Evolutionary conservation across 2,113 vertebrate species (phyloP).

Genomic region (Entelurus aequoreus): DNA sequence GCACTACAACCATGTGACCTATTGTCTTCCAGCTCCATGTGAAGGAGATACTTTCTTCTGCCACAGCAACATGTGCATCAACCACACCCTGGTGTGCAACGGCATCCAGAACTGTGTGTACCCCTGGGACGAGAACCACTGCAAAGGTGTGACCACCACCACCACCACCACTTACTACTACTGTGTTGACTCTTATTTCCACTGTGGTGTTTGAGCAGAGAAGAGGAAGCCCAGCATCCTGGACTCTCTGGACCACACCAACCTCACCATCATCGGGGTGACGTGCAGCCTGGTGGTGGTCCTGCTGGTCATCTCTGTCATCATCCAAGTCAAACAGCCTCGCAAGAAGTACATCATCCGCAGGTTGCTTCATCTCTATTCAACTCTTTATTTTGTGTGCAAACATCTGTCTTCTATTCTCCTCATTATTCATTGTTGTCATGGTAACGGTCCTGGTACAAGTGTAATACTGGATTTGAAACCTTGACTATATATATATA

Average conservation of each 20-base stretch:
- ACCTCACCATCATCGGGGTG: constrained; percentile 89
- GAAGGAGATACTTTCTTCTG: constrained; percentile 88
- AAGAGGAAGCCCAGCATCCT: constrained; percentile 89
- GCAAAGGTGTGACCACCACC: constrained; percentile 77
- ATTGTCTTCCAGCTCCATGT: constrained; percentile 81
- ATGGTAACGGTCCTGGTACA: no score
- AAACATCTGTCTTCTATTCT: no score
- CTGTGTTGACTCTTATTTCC: background rate
- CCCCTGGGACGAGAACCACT: constrained; percentile 98
- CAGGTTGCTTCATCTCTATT: constrained; percentile 47
- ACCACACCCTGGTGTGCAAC: constrained; percentile 93
- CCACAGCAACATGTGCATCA: constrained; percentile 99
- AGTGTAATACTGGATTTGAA: no score
- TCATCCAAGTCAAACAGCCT: constrained; percentile 97
- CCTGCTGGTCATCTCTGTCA: constrained; percentile 87
- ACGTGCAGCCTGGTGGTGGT: constrained; percentile 91
- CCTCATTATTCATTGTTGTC: no score
- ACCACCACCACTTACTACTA: background rate
- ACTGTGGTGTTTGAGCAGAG: constrained; percentile 64
- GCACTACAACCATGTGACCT: background rate
- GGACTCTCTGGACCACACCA: constrained; percentile 91
- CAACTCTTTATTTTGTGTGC: background rate
- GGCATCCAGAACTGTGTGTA: constrained; percentile 97
- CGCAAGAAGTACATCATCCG: constrained; percentile 95
- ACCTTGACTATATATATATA: no score